A percentile compares a stretch with the other conserved stretches of the same genome.
Conservation (phyloP, 2,113 vertebrate genomes). For the Bujurquina vittata region DNA sequence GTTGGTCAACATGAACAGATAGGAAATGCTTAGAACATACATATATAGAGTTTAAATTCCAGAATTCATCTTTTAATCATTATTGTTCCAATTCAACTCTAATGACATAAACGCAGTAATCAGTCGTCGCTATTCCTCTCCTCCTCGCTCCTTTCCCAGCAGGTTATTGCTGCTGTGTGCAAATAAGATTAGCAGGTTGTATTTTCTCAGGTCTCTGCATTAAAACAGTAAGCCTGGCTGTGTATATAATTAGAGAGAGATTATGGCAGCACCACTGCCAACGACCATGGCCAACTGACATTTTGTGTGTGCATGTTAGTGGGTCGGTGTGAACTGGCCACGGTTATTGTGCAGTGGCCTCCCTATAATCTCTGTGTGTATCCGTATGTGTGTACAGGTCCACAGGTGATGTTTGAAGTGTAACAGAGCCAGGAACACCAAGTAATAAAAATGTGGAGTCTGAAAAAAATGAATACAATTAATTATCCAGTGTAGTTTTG, state of each 20-base stretch:
- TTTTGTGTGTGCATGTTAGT: constrained; percentile 53
- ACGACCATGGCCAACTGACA: constrained; percentile 66
- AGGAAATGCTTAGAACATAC: neutral
- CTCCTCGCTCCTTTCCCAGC: constrained; percentile 7
- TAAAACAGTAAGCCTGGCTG: constrained; percentile 77
- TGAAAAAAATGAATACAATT: neutral
- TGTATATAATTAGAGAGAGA: constrained; percentile 81
- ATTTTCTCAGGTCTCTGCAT: constrained; percentile 79
- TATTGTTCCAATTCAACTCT: neutral
- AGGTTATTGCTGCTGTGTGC: constrained; percentile 71
- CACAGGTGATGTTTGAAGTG: constrained; percentile 72
- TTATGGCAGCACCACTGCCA: constrained; percentile 72
- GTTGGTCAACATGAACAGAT: neutral
- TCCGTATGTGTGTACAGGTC: constrained; percentile 58
- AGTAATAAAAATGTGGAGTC: constrained; percentile 7
- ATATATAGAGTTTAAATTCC: neutral
- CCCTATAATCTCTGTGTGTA: constrained; percentile 65
- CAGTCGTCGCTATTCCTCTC: neutral
- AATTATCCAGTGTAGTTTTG: neutral
- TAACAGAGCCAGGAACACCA: constrained; percentile 41
- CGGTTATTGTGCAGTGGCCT: constrained; percentile 46
- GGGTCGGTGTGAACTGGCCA: constrained; percentile 52
- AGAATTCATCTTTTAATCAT: neutral
- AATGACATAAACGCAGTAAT: constrained; percentile 1
- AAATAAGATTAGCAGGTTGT: constrained; percentile 80